These are phyloP conservation scores for Leptodirus hochenwartii DNA, from an alignment of 2,888 invertebrate genomes.

Conservation along the genomic window DNA sequence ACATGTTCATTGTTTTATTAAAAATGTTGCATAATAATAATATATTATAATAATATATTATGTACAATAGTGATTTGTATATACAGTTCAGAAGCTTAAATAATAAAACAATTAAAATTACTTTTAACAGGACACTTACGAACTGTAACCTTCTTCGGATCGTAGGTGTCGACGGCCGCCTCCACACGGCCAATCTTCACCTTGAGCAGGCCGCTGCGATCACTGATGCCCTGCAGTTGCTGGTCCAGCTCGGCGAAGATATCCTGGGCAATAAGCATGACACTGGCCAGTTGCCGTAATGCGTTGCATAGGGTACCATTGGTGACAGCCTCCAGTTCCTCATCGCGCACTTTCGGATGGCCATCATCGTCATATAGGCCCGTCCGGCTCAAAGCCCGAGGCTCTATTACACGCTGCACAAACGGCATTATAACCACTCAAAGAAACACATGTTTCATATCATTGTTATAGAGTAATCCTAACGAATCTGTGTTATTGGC, in stretches of 20 bases:
- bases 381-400: constrained; percentile 57
- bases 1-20: too few relatives aligned
- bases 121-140: constrained; percentile 62
- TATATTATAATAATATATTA: too few relatives aligned
- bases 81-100: too few relatives aligned
- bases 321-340: constrained; percentile 71
- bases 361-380: constrained; percentile 41
- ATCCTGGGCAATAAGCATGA: constrained; percentile 68
- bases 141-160: constrained; percentile 83
- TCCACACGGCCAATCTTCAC: constrained; percentile 51
- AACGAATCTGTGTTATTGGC: too few relatives aligned
- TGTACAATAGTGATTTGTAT: too few relatives aligned
- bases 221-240: constrained; percentile 55
- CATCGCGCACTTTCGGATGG: constrained; percentile 40
- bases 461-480: constrained; percentile 3
- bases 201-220: constrained; percentile 53
- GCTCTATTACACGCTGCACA: constrained; percentile 68
- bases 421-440: constrained; percentile 54
- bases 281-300: constrained; percentile 66
- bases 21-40: too few relatives aligned
- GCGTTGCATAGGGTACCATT: constrained; percentile 76
- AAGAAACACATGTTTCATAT: constrained; percentile 4
- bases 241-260: constrained; percentile 67
- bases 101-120: too few relatives aligned
- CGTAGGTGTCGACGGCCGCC: constrained; percentile 50